Evolutionary conservation across 2,888 invertebrate species (phyloP).

Genomic region (Lycocerus yunnanus): DNA sequence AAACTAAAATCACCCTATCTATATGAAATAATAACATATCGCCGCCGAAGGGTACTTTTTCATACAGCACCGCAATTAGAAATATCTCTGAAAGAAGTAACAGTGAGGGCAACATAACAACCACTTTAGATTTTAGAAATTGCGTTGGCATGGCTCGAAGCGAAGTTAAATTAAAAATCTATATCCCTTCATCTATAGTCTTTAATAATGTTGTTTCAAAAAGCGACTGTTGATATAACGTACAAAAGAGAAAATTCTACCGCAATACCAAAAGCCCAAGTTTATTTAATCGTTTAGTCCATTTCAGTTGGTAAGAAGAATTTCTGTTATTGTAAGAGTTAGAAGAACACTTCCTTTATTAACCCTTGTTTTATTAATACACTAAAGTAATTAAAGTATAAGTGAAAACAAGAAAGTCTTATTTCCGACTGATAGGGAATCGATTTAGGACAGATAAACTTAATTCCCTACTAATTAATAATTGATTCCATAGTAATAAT

Average conservation of each 20-base stretch:
- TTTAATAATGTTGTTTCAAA: conserved; percentile 24
- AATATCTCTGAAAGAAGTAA: conserved; percentile 25
- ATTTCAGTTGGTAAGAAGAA: conserved; percentile 9
- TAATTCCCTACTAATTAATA: conserved; percentile 10
- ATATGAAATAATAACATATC: conserved; percentile 28
- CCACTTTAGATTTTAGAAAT: conserved; percentile 23
- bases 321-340: conserved; percentile 10
- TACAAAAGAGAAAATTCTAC: not conserved
- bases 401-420: not conserved
- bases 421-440: not conserved
- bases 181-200: conserved; percentile 29
- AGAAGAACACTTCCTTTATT: conserved; percentile 6
- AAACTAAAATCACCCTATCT: conserved; percentile 20
- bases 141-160: conserved; percentile 13
- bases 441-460: conserved; percentile 1
- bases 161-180: conserved; percentile 35
- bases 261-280: not conserved
- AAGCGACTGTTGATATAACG: conserved; percentile 16
- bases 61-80: conserved; percentile 27
- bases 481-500: conserved; percentile 10
- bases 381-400: conserved; percentile 7
- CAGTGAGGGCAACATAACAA: conserved; percentile 13
- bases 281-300: conserved; percentile 12
- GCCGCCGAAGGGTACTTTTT: conserved; percentile 15
- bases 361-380: not conserved